Base-by-base conservation (phyloP, 1,140 invertebrate species). In the Lineus longissimus region DNA sequence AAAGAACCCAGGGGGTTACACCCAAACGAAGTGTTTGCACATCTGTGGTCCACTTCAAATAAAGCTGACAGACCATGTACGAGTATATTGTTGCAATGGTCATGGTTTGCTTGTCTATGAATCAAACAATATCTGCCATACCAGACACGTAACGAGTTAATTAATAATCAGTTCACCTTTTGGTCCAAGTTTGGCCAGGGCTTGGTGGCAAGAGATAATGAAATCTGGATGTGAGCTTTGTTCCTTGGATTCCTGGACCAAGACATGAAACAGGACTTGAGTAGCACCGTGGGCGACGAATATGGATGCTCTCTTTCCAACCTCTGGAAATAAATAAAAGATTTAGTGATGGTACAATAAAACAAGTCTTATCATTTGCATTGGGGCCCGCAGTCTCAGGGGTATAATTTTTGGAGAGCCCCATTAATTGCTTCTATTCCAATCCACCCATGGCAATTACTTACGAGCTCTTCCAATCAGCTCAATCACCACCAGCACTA, bases 401-500 rank as follows among this genome's bases (percentile, higher is more conserved):
- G n/a, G n/a, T n/a, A n/a, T n/a, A n/a, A n/a, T n/a, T n/a, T n/a
- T n/a, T n/a, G n/a, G n/a, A n/a, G n/a, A n/a, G n/a, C n/a, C n/a
- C n/a, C n/a, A n/a, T n/a, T n/a, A n/a, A n/a, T n/a, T n/a, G n/a
- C n/a, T n/a, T n/a, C n/a, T 7, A 36, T 7, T 4, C 33, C 33
- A 36, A 7, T 36, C 15, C 15, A 7, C 15, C 33, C 33, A 36
- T 15, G 33, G 15, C 6, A 36, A 36, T 36, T 36, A 73, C 77
- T 75, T 70, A 80, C 78, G 73, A 58, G 71, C 62, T 68, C 76
- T 77, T n/a, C 76, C 76, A n/a, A 76, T 33, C 4, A 78, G 63
- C 63, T 78, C 78, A 55, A 61, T 68, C 15, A 77, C 65, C 19
- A 75, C 73, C 40, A 64, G 70, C 40, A 78, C 57, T 6, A 76